Evolutionary conservation across 2,888 invertebrate species (phyloP), one percentile per base, ranked within the genome.

Genomic region (Syrista parreyssii): DNA sequence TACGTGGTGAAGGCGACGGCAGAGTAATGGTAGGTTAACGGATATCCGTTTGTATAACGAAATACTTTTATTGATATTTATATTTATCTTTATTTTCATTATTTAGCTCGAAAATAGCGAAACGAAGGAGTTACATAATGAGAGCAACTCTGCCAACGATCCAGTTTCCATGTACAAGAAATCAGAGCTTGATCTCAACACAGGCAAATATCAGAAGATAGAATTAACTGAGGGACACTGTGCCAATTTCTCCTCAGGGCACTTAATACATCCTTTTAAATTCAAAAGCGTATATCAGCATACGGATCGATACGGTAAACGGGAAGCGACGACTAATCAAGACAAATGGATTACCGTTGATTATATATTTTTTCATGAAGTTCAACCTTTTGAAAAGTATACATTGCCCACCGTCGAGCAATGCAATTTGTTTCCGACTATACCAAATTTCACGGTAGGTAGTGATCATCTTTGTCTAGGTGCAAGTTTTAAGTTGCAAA

Each of bases 401-500:
- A 93, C 93, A 15, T 91, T 98, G 79, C 96, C 97, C 4, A 94
- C 94, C 0, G 90, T 92, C 0, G 82, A 88, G 0, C 93, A 97
- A 83, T 95, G 96, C 80, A 87, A 84, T 82, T 84, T 82, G 77
- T 89, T 94, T 36, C 95, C 92, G 1, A 89, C 89, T 12, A 94
- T 98, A 85, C 98, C 98, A 32, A 98, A 97, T 90, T 91, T 92
- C 72, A 91, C 92, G 2, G 93, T 94, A 76, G 96, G 96, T 0
- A 98, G 97, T 0, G 98, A 98, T 92, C 98, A 98, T 90, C 93
- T 97, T n/a, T 94, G 95, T 31, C 91, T 97, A n/a, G 94, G 95
- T 1, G 96, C 96, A 0, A 92, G 93, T 79, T 97, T 97, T 91
- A 93, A 94, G 81, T 90, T 96, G 69, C 88, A 90, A 81, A 91